Evolutionary conservation across 2,888 invertebrate species (phyloP), one percentile per base, ranked within the genome.

Genomic region (Loripinus fragilis): DNA sequence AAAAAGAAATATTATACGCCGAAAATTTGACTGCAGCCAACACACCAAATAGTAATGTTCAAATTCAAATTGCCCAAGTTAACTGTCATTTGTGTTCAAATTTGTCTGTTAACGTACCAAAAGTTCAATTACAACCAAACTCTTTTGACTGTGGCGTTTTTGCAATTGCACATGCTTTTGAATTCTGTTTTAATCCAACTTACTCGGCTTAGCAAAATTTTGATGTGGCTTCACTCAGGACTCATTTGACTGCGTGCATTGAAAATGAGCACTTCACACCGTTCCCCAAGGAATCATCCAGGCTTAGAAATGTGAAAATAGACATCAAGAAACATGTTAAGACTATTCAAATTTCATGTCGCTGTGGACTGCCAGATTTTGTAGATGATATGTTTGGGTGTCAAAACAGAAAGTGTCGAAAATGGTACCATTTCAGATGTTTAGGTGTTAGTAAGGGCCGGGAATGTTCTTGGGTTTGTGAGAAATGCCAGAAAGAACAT

Each of bases 331-430:
- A 60, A 60, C n/a, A 60, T 5, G 20, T 60, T 2, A 60, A 60
- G 20, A 60, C 5, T 17, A 10, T 60, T 60, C 28, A 60, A 17
- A 60, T n/a, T n/a, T n/a, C n/a, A n/a, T n/a, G n/a, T n/a, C n/a
- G n/a, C n/a, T 60, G 60, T 33, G 60, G 60, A 33, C 3, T 60
- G 60, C 60, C 60, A 33, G 60, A 60, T 20, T 60, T 60, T 60
- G 30, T 60, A 1, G 17, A 60, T 60, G 60, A 60, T 60, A 60
- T 60, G 60, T 25, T 60, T 33, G 60, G 60, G 7, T 60, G 60
- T 20, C 33, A 60, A 33, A 60, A 60, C 33, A 60, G 60, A 60
- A 60, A 60, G 60, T 60, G 60, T 60, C 33, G 60, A 17, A 60
- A 20, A 33, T 60, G 60, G 60, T 60, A 33, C 20, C 60, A 60